Conservation (phyloP, 2,113 vertebrate genomes). For the Poecile atricapillus region DNA sequence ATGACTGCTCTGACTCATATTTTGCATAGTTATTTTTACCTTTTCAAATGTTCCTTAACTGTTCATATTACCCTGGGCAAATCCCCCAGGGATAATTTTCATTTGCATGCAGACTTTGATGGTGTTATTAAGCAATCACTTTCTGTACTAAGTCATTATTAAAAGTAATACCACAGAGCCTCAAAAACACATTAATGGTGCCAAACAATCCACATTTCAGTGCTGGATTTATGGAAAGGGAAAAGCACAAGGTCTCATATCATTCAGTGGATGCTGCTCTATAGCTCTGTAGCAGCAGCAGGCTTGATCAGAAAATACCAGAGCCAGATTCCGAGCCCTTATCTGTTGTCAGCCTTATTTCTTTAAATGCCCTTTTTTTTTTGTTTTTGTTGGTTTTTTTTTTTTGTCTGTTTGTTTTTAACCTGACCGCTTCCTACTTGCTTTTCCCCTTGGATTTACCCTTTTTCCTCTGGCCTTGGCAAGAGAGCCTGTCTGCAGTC, state of each 20-base stretch:
- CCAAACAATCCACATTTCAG: conserved; percentile 33
- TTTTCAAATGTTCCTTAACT: conserved; percentile 58
- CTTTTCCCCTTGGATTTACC: not conserved
- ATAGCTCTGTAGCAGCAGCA: not conserved
- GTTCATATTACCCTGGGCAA: conserved; percentile 50
- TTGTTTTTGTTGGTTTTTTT: not conserved
- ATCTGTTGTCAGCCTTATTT: not conserved
- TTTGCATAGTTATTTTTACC: conserved; percentile 68
- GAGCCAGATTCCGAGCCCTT: not conserved
- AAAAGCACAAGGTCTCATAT: conserved; percentile 24
- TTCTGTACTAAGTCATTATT: conserved; percentile 55
- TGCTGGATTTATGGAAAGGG: conserved; percentile 7
- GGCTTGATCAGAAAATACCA: not conserved
- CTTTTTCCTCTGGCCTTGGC: not conserved
- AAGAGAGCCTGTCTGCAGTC: not conserved
- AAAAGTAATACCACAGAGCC: conserved; percentile 53
- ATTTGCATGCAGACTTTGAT: conserved; percentile 64
- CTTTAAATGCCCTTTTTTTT: not conserved
- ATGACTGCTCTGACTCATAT: conserved; percentile 62
- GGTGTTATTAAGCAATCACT: conserved; percentile 66
- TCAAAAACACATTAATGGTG: conserved; percentile 55
- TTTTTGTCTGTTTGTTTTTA: not conserved
- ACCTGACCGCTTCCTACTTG: not conserved
- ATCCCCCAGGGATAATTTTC: conserved; percentile 51
- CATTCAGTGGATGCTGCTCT: not conserved